Percentiles rank a stretch among this genome's conserved stretches.
phyloP scores from a whole-genome alignment of 2,888 invertebrate genomes.

The Synergus japonicus region DNA sequence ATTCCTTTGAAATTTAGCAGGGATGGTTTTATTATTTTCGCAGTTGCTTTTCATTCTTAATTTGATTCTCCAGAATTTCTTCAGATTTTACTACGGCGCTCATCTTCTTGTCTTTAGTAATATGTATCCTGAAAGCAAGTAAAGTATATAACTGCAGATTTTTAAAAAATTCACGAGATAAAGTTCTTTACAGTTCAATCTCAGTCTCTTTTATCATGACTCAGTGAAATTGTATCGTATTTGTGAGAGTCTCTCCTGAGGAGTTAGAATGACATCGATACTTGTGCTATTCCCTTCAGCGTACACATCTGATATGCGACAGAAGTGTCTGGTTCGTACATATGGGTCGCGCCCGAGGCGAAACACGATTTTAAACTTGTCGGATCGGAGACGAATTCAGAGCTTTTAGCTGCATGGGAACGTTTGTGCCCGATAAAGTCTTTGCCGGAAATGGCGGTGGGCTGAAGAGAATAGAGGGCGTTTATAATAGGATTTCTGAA shows the following conservation, averaged over 20 bases:
- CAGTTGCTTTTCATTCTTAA: neutral
- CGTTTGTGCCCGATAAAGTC: slow-evolving; percentile 42
- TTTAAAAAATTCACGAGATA: slow-evolving; percentile 12
- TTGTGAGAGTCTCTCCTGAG: slow-evolving; percentile 31
- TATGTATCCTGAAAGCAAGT: neutral
- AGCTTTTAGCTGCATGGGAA: slow-evolving; percentile 51
- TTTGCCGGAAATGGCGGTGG: slow-evolving; percentile 40
- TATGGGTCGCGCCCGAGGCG: slow-evolving; percentile 46
- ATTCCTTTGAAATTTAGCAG: neutral
- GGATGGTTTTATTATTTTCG: neutral
- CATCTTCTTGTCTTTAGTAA: neutral
- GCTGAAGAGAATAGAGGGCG: slow-evolving; percentile 52
- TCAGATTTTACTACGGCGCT: neutral
- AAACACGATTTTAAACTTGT: slow-evolving; percentile 56
- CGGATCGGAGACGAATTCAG: slow-evolving; percentile 52
- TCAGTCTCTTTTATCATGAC: neutral
- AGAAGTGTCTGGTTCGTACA: slow-evolving; percentile 5
- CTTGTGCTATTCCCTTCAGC: slow-evolving; percentile 25
- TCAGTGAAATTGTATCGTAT: slow-evolving; percentile 32
- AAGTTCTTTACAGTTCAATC: slow-evolving; percentile 5
- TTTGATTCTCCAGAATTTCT: neutral
- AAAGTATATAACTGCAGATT: neutral
- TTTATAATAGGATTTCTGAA: slow-evolving; percentile 68
- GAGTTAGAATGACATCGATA: slow-evolving; percentile 34
- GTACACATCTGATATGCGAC: slow-evolving; percentile 25